phyloP scores from a whole-genome alignment of 1,140 invertebrate species.

The Formica exsecta region DNA sequence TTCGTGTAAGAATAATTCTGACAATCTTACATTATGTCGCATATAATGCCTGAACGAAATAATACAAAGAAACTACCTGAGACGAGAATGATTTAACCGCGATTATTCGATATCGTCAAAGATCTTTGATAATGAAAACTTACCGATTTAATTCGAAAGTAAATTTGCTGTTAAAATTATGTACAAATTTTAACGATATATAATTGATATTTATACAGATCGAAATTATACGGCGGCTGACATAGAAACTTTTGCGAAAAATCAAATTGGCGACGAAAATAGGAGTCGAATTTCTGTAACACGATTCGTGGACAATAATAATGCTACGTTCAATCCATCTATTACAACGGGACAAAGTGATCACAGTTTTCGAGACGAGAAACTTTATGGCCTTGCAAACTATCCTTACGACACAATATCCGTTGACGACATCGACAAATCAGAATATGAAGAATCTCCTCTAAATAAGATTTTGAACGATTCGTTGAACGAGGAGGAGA shows the following conservation, averaged over 20 bases:
- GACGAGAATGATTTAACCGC: background rate
- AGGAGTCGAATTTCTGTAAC: background rate
- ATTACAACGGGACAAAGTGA: background rate
- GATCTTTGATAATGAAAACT: background rate
- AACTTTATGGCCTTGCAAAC: slow-evolving; percentile 11
- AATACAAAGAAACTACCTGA: background rate
- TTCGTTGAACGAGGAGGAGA: background rate
- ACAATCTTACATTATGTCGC: background rate
- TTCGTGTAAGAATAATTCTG: slow-evolving; percentile 30
- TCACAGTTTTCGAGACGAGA: background rate
- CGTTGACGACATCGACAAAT: slow-evolving; percentile 10
- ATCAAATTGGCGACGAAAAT: background rate
- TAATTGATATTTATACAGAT: slow-evolving; percentile 10
- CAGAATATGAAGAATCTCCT: background rate
- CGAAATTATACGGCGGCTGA: background rate
- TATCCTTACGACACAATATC: slow-evolving; percentile 19
- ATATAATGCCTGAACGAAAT: background rate
- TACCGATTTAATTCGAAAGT: background rate
- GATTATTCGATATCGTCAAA: background rate
- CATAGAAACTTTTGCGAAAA: background rate
- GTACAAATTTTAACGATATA: background rate
- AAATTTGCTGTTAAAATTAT: background rate
- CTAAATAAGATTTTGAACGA: background rate
- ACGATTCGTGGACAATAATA: slow-evolving; percentile 10
- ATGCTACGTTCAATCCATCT: slow-evolving; percentile 13